These are phyloP conservation scores for Erpobdella octoculata DNA, from an alignment of 2,888 invertebrate genomes.

Conservation along the genomic window DNA sequence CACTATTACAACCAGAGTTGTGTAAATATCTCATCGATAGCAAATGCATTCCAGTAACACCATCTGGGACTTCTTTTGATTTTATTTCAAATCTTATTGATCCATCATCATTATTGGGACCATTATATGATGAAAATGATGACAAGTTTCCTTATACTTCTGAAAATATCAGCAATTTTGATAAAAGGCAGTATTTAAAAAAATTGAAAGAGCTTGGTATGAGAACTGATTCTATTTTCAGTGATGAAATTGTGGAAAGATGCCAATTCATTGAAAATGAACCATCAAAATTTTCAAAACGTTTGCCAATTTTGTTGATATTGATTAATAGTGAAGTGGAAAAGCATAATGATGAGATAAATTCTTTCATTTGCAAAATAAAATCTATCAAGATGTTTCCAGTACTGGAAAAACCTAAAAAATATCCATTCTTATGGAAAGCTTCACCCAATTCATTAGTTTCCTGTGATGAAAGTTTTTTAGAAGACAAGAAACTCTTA, in stretches of 20 bases:
- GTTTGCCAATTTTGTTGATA: background rate
- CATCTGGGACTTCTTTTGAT: constrained; percentile 34
- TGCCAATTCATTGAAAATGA: constrained; percentile 17
- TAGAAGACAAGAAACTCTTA: background rate
- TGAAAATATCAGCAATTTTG: background rate
- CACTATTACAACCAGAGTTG: constrained; percentile 39
- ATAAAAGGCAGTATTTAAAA: background rate
- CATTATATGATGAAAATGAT: constrained; percentile 38
- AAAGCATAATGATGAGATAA: background rate
- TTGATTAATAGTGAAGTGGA: background rate
- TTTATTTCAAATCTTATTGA: constrained; percentile 38
- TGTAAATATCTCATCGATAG: constrained; percentile 34
- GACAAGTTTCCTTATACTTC: constrained; percentile 38
- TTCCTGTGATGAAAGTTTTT: constrained; percentile 15
- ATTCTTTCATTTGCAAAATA: background rate
- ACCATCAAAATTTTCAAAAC: background rate
- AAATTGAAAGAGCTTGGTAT: background rate
- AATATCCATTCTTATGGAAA: constrained; percentile 15
- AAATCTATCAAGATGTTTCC: constrained; percentile 12
- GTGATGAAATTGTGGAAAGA: constrained; percentile 27
- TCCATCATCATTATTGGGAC: constrained; percentile 34
- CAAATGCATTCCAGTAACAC: constrained; percentile 39
- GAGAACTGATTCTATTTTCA: background rate
- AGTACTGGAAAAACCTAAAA: constrained; percentile 3
- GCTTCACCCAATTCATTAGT: background rate